These are phyloP conservation scores for Aquatica leii DNA, from an alignment of 2,888 invertebrate genomes.

Conservation along the genomic window DNA sequence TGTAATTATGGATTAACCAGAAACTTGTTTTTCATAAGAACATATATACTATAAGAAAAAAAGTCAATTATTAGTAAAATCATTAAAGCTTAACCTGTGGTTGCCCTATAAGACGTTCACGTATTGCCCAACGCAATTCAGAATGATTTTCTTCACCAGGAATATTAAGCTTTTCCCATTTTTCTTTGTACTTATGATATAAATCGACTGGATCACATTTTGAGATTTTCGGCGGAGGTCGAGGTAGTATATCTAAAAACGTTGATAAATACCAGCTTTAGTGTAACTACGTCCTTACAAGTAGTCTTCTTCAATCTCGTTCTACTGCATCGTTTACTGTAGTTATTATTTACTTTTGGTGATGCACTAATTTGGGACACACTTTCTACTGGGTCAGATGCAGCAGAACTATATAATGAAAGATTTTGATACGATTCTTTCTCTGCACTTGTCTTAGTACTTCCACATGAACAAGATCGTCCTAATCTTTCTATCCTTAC, in stretches of 20 bases:
- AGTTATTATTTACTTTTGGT: too few relatives aligned
- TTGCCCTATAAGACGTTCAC: conserved; percentile 72
- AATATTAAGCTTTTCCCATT: conserved; percentile 78
- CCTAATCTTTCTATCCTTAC: too few relatives aligned
- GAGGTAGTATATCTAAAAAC: conserved; percentile 20
- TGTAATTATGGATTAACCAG: too few relatives aligned
- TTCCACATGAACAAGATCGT: too few relatives aligned
- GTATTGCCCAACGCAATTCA: conserved; percentile 73
- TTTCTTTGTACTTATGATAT: conserved; percentile 77
- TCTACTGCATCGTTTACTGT: background rate
- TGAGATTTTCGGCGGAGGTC: conserved; percentile 10
- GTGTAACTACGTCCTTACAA: background rate
- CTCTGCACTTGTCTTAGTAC: too few relatives aligned
- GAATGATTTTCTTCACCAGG: conserved; percentile 77
- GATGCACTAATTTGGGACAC: too few relatives aligned
- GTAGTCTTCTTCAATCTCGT: background rate
- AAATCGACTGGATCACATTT: conserved; percentile 78
- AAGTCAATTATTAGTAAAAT: too few relatives aligned
- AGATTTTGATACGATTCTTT: too few relatives aligned
- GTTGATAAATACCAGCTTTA: background rate
- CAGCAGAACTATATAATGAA: too few relatives aligned
- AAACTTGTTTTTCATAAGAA: too few relatives aligned
- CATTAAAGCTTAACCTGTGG: conserved; percentile 42
- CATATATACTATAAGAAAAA: too few relatives aligned
- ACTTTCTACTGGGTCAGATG: too few relatives aligned